Conservation (phyloP, 2,888 invertebrate genomes). For the Chironomus tentans region DNA sequence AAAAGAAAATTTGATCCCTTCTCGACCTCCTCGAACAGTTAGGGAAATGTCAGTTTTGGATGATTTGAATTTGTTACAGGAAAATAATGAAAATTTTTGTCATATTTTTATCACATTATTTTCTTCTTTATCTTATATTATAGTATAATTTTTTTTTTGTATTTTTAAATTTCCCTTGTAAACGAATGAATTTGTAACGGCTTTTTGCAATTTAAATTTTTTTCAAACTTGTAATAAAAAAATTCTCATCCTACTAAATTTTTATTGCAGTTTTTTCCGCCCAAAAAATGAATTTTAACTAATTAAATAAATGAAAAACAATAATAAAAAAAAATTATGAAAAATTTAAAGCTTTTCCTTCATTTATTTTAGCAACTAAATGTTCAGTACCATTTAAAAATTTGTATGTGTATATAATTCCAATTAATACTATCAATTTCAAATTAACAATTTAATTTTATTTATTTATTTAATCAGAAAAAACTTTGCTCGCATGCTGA, state of each 20-base stretch:
- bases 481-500: neutral
- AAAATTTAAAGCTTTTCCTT: slow-evolving; percentile 22
- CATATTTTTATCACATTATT: neutral
- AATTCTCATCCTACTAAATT: neutral
- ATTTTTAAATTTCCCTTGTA: too few species aligned
- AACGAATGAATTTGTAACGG: too few species aligned
- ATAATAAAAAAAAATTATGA: neutral
- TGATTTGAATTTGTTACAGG: neutral
- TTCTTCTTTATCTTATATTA: neutral
- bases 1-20: neutral
- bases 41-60: too few species aligned
- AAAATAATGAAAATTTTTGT: neutral
- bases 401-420: neutral
- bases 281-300: neutral
- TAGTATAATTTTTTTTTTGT: neutral
- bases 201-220: too few species aligned
- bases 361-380: neutral
- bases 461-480: neutral
- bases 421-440: slow-evolving; percentile 26
- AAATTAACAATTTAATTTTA: slow-evolving; percentile 5
- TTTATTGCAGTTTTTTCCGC: neutral
- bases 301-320: neutral
- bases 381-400: slow-evolving; percentile 9
- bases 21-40: too few species aligned
- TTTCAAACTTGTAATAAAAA: too few species aligned